Evolutionary conservation across 53 echinoderm and acorn worm genomes (phyloP), one percentile per base, ranked within the genome.

Genomic region (Mesocentrotus franciscanus): DNA sequence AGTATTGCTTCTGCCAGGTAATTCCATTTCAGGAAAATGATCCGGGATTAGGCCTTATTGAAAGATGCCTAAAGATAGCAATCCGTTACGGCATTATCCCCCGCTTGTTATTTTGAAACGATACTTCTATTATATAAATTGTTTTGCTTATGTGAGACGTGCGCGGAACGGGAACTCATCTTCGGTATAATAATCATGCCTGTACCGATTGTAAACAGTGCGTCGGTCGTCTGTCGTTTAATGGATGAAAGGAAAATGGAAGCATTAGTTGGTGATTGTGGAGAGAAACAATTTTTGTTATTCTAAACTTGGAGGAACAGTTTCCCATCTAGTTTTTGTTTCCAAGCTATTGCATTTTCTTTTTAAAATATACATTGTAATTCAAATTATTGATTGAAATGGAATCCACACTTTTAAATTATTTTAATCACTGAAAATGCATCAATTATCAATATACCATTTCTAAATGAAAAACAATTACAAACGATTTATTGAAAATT

Each of bases 81-180:
- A 60, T 90, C 90, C 90, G 90, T 14, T 61, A 12, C 4, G 17
- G 59, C 59, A 90, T 81, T 36, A 81, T 90, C 81, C 90, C 11
- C 17, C 60, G n/a, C 59, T 59, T 60, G 59, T 90, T 90, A 90
- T 59, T 90, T 90, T 90, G 90, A 90, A 90, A 61, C 81, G 61
- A 59, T 90, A 29, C 90, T 60, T 90, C 90, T 26, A 90, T 90
- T 90, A 90, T 61, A 61, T 90, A 90, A 90, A 90, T 60, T 90
- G 90, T 90, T 90, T 90, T 90, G 90, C 29, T 90, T 60, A 90
- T 29, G n/a, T 27, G 61, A 29, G 61, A 90, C 90, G 90, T 60
- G 90, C 11, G 33, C 60, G 58, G 15, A 13, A 61, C 58, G 60
- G 7, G 14, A 8, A 29, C 30, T 36, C 90, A 60, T 90, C 90